Evolutionary conservation across 2,113 vertebrate species (phyloP).

Genomic region (Aythya baeri): DNA sequence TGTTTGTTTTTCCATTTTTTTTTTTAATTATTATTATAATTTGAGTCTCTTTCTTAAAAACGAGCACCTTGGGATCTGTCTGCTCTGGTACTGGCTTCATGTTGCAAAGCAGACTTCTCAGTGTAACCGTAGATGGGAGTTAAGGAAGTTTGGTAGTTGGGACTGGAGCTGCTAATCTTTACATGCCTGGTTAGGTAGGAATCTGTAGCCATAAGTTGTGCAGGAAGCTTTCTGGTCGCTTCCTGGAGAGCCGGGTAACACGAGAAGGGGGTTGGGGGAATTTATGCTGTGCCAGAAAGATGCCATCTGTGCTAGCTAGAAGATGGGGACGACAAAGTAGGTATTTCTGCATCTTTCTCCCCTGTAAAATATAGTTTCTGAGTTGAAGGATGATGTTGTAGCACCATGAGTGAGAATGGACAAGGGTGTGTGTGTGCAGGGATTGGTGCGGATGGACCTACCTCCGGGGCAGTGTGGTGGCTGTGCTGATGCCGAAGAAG

Average conservation of each 20-base stretch:
- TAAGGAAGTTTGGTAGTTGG: neutral
- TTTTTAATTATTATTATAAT: neutral
- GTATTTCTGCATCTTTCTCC: neutral
- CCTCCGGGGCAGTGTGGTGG: accelerated
- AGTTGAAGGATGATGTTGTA: neutral
- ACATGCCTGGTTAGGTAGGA: neutral
- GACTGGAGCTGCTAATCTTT: neutral
- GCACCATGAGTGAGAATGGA: too few species aligned
- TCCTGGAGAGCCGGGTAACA: accelerated
- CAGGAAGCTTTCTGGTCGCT: neutral
- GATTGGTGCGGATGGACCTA: too few species aligned
- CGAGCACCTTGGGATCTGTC: neutral
- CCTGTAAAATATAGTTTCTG: neutral
- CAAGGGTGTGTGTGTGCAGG: neutral
- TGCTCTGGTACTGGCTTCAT: neutral
- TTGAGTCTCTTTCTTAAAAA: neutral
- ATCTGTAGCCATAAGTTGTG: accelerated
- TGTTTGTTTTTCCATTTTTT: neutral
- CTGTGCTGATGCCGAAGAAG: neutral
- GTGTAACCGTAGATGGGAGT: too few species aligned
- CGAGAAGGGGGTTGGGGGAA: accelerated
- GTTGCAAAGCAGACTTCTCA: neutral
- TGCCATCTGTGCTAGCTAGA: neutral
- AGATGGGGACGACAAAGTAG: neutral
- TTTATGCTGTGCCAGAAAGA: neutral